Evolutionary conservation across 2,888 invertebrate genomes (phyloP), one percentile per base, ranked within the genome.

Genomic region (Spisula subtruncata): DNA sequence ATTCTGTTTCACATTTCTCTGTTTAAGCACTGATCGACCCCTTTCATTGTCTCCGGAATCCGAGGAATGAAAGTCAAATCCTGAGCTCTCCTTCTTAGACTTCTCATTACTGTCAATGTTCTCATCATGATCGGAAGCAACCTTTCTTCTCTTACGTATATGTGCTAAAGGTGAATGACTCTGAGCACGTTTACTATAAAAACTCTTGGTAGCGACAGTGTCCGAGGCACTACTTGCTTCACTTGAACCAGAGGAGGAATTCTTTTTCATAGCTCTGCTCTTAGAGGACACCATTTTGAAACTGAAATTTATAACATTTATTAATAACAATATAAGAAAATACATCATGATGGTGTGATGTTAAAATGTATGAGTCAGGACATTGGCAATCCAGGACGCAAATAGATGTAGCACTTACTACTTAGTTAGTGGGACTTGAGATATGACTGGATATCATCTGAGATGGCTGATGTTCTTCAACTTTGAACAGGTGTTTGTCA

Each of bases 31-130:
- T 81, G 80, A 48, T 75, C 83, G 83, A 2, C 25, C 20, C 18
- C 56, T 75, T 18, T 90, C 92, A 54, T 83, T 88, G 14, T 90
- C 90, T 29, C 85, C 80, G 4, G 92, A 87, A 48, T 90, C 92
- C 35, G 91, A 90, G 18, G 92, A 91, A 66, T 90, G 91, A 66
- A 92, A 92, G 2, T 90, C 89, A 89, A 89, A 92, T 0, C 51
- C 85, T 20, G 88, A 81, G 20, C 20, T 51, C 14, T 35, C 56
- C 0, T 29, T 56, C 25, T 41, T 51, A 0, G 75, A 29, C 54
- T 75, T 25, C 18, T 18, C 71, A 83, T 18, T 46, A 41, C 18
- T 18, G 35, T 32, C 32, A 75, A 1, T 12, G 25, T 75, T 75
- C 18, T 75, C 75, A 75, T 75, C 60, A n/a, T 66, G n/a, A 66